Conservation (phyloP, 2,888 invertebrate genomes). For the Clunio marinus region DNA sequence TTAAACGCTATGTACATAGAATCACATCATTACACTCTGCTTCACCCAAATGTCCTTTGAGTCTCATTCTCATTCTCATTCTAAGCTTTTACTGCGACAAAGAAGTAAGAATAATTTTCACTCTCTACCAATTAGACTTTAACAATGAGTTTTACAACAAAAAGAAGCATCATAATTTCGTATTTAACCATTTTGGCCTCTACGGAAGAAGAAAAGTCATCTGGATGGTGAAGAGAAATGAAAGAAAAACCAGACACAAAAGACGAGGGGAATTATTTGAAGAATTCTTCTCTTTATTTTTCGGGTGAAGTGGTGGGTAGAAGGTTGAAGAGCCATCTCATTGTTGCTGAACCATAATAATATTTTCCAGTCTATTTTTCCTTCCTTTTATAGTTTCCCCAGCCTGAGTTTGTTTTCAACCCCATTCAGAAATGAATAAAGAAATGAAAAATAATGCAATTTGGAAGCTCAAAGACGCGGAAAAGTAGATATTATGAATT, state of each 20-base stretch:
- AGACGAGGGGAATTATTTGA: too few species aligned
- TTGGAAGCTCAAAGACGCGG: constrained; percentile 28
- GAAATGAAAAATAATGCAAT: constrained; percentile 28
- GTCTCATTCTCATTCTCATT: too few species aligned
- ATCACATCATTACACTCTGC: too few species aligned
- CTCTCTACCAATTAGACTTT: constrained; percentile 1
- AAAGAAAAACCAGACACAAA: neutral
- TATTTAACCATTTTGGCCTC: neutral
- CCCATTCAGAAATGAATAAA: too few species aligned
- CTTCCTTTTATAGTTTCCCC: constrained; percentile 18
- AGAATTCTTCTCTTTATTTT: too few species aligned
- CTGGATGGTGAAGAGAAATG: neutral
- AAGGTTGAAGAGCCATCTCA: constrained; percentile 8
- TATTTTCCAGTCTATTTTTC: neutral
- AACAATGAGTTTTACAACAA: neutral
- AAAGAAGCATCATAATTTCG: neutral
- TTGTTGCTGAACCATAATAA: constrained; percentile 14
- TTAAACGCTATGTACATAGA: too few species aligned
- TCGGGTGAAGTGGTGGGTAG: neutral
- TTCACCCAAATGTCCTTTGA: too few species aligned
- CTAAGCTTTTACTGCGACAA: neutral
- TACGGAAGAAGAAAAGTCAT: too few species aligned
- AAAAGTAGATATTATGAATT: constrained; percentile 33
- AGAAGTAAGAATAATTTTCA: neutral
- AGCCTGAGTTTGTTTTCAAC: too few species aligned